Base-by-base conservation (phyloP, 2,888 invertebrate species). In the Acanthopleura granulata region DNA sequence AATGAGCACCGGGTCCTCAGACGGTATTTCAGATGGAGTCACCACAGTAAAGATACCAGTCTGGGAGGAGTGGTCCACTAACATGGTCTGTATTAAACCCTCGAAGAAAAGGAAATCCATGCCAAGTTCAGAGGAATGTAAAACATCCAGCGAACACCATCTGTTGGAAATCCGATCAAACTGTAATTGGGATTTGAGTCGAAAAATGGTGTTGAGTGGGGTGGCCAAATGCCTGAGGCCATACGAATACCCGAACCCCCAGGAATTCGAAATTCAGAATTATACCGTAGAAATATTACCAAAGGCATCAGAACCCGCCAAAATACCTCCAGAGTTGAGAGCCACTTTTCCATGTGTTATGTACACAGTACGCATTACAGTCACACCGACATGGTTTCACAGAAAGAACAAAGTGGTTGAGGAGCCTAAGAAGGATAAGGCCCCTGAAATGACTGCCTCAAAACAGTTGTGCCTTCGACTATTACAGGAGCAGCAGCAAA, bases 101-200 rank as follows among this genome's bases (percentile, higher is more conserved):
- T 86, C 82, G 77, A 82, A 83, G 61, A 79, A 81, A 66, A 70
- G 77, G 6, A 73, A 80, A 3, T n/a, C 75, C 14, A 74, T 76
- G 0, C 76, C 77, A 16, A 70, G 72, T 50, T 12, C 69, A 15
- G 51, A 15, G 51, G 74, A 74, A 22, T 79, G 81, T 11, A 77
- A 78, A 30, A 77, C 72, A 62, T 78, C 75, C 9, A 77, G 78
- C 29, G 29, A 22, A 66, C 84, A 87, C 27, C 85, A 86, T 74
- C 81, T 89, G 18, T 78, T 89, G n/a, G 87, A 88, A 77, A 84
- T 89, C 72, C 83, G 83, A 61, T 85, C 87, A 16, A 86, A 88
- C 75, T 88, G 88, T 78, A 81, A 83, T 72, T 89, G 88, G 87
- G 85, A 84, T 25, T 77, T 75, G 11, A 78, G 81, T 40, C 83